phyloP scores from a whole-genome alignment of 2,797 vertebrate genomes.

The Rhabdomys pumilio region DNA sequence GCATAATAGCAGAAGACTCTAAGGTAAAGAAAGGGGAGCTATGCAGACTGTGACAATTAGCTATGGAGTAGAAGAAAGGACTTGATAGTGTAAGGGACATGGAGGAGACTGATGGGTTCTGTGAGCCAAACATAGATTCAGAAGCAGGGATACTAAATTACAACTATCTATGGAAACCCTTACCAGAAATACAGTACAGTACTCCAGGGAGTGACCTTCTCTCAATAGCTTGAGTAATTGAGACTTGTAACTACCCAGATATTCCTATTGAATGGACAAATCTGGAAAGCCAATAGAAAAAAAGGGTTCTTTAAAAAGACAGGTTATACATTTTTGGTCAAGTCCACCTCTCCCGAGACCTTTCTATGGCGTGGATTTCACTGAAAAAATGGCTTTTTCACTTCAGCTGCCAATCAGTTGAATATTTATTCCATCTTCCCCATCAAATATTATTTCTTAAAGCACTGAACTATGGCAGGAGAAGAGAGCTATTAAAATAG shows the following conservation, averaged over 20 bases:
- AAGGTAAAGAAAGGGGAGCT: background rate
- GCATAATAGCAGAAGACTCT: background rate
- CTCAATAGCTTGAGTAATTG: background rate
- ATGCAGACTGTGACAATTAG: too few relatives aligned
- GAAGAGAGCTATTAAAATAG: constrained; percentile 68
- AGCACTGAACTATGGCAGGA: constrained; percentile 63
- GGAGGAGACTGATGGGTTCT: background rate
- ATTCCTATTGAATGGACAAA: background rate
- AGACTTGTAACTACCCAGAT: background rate
- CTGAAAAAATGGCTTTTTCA: constrained; percentile 52
- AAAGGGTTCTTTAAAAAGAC: background rate
- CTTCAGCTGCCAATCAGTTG: constrained; percentile 39
- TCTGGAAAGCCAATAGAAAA: background rate
- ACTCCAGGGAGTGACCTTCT: too few relatives aligned
- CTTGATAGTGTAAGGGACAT: background rate
- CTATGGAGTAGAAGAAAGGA: background rate
- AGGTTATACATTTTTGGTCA: background rate
- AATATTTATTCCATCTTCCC: constrained; percentile 68
- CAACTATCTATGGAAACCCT: background rate
- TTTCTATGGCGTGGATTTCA: background rate
- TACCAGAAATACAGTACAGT: background rate
- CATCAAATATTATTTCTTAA: constrained; percentile 75
- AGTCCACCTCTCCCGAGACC: background rate
- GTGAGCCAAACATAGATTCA: background rate
- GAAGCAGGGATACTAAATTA: background rate